Conservation (phyloP, 2,888 invertebrate species). For the Tineola bisselliella region DNA sequence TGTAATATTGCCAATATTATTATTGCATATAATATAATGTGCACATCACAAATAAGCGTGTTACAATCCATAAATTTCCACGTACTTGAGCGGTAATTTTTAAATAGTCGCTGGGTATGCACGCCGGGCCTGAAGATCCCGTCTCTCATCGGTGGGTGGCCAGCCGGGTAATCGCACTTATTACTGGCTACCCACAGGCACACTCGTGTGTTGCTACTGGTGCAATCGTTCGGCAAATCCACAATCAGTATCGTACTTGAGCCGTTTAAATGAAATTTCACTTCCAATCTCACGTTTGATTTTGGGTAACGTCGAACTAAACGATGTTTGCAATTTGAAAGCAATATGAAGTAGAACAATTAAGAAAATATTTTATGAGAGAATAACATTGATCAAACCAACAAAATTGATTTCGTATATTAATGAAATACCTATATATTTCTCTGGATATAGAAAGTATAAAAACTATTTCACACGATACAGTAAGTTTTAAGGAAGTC, state of each 20-base stretch:
- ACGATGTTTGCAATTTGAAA: neutral
- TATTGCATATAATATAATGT: neutral
- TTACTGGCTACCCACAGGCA: constrained; percentile 30
- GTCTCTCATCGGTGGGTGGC: constrained; percentile 27
- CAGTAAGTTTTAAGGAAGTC: too few relatives aligned
- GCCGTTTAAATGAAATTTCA: neutral
- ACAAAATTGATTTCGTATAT: too few relatives aligned
- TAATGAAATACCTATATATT: too few relatives aligned
- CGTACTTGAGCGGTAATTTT: neutral
- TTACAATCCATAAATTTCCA: neutral
- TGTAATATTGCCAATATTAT: too few relatives aligned
- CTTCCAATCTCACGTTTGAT: neutral
- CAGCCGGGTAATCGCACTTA: constrained; percentile 33
- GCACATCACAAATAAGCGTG: neutral
- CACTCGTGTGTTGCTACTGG: constrained; percentile 30
- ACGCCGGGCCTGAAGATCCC: neutral
- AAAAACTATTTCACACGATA: too few relatives aligned
- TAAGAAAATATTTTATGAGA: too few relatives aligned
- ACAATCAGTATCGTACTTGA: neutral
- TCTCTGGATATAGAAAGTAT: too few relatives aligned
- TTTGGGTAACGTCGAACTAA: neutral
- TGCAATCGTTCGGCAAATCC: constrained; percentile 18
- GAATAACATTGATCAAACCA: too few relatives aligned
- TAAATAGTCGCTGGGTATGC: neutral
- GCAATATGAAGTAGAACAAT: neutral